Conservation (phyloP, 2,797 vertebrate species). For the Selene dorsalis region DNA sequence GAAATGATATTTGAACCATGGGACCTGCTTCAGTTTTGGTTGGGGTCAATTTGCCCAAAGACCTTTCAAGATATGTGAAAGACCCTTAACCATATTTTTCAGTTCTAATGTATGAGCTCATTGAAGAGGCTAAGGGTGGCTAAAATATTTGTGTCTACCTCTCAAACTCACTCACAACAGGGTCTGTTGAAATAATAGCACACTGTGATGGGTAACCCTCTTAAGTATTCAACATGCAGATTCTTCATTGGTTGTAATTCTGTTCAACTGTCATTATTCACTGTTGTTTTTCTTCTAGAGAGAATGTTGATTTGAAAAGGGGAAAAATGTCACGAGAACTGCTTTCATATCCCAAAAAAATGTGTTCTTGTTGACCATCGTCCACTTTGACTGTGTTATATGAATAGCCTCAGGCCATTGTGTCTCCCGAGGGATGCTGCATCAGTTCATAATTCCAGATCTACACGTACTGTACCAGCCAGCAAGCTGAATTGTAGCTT, state of each 20-base stretch:
- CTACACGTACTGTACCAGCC: constrained; percentile 19
- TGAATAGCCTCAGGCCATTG: neutral
- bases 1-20: neutral
- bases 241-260: neutral
- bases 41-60: too few relatives aligned
- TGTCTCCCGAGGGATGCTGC: neutral
- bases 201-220: neutral
- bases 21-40: too few relatives aligned
- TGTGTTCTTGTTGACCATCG: neutral
- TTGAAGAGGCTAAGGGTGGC: too few relatives aligned
- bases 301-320: neutral
- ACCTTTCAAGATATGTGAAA: too few relatives aligned
- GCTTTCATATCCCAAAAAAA: neutral
- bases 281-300: neutral
- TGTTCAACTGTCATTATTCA: neutral
- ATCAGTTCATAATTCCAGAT: neutral
- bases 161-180: too few relatives aligned
- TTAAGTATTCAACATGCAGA: neutral
- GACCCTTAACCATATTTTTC: too few relatives aligned
- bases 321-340: neutral
- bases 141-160: too few relatives aligned
- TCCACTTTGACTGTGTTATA: neutral
- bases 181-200: neutral
- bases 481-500: constrained; percentile 7
- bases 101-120: too few relatives aligned